Evolutionary conservation across 2,888 invertebrate species (phyloP), one percentile per base, ranked within the genome.

Genomic region (Xestia c-nigrum): DNA sequence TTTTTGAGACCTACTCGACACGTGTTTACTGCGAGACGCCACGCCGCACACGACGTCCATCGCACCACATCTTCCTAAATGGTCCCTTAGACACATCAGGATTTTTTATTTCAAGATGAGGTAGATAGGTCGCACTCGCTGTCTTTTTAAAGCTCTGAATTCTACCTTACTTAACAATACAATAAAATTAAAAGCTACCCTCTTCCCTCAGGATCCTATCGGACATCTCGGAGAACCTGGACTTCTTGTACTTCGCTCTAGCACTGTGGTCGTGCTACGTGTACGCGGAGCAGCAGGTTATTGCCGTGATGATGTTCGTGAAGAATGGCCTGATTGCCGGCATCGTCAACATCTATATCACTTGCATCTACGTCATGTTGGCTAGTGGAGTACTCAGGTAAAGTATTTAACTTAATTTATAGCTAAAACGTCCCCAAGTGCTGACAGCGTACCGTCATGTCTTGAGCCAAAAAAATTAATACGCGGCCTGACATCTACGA

Each of bases 221-320:
- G 4, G 96, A 97, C 73, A 95, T 97, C 83, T 92, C 96, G 0
- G 96, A 97, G 63, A 95, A 95, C 47, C 63, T 97, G 80, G 97
- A 98, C 88, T 98, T 98, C 95, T 90, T 98, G 1, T 97, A 98
- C 90, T 97, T 98, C 89, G 96, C 97, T 9, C 96, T 98, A 7
- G 97, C 98, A 0, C 95, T 99, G 19, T 99, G 99, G 98, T 98
- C 98, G 0, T 98, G 98, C 91, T 99, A 98, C 93, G 97, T 98
- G 0, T 98, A 98, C 88, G 98, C 98, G 0, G 99, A 99, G 91
- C 99, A 99, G 91, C 97, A 99, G 85, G 97, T 98, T 0, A 97
- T 99, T 81, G 98, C 98, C 0, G 97, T 98, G 71, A 96, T 99
- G 94, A 97, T 99, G 97, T 97, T 98, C 31, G 97, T 99, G 0